Base-by-base conservation (phyloP, 2,113 vertebrate species). In the Hydropotes inermis region DNA sequence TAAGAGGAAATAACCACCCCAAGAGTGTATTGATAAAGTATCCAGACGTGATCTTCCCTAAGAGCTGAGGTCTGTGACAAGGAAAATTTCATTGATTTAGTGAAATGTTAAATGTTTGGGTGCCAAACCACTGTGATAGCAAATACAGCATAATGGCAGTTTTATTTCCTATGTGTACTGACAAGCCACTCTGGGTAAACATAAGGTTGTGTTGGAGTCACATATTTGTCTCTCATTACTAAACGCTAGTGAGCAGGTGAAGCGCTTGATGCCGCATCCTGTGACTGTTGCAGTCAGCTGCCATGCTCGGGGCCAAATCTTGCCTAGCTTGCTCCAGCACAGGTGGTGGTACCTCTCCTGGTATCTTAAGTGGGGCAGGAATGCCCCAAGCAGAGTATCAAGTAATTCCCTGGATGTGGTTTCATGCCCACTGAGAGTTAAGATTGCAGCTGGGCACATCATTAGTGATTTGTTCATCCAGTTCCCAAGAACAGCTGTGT, bases 401-500 rank as follows among this genome's bases (percentile, higher is more conserved):
- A 79, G 50, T 93, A 33, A 86, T 39, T 95, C 61, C 50, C 25
- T 50, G 17, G 86, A 88, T 91, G 50, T 36, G 7, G 14, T 89
- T 97, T 87, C 83, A 82, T 88, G 91, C 9, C 81, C 33, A 60
- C 2, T 74, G 94, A 82, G 52, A 89, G 61, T 60, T 90, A 93
- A 88, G 45, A 91, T 74, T 36, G 61, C 58, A 95, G 57, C 88
- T 92, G 87, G 82, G 78, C 45, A 79, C 39, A 90, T 92, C 57
- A 76, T 95, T 76, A 54, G 30, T 89, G 82, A 95, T 96, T 96
- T 94, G 28, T 54, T 95, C 87, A 7, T 88, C 47, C 52, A 88
- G n/a, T 94, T 97, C 64, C 58, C 78, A 85, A 33, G 45, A 98
- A 95, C 50, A 87, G 92, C 87, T 95, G 57, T 97, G 96, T 83